Conservation (phyloP, 2,113 vertebrate genomes). For the Siniperca chuatsi region DNA sequence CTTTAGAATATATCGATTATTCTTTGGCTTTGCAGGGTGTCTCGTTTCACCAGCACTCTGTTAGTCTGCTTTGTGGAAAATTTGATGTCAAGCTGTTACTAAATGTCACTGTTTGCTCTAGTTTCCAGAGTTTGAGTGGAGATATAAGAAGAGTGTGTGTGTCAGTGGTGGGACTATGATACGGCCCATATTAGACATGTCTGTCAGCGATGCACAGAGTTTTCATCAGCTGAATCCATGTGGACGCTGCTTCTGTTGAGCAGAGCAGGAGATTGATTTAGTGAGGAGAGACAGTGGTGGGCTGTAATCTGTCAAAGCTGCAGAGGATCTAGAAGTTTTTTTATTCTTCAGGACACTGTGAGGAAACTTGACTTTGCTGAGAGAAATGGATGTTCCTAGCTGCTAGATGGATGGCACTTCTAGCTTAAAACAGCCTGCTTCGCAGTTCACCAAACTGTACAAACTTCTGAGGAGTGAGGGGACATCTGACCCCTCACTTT, state of each 20-base stretch:
- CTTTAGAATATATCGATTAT: not conserved
- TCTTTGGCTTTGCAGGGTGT: not conserved
- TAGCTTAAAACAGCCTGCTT: constrained; percentile 3
- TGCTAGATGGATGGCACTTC: constrained; percentile 43
- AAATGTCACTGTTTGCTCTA: constrained; percentile 37
- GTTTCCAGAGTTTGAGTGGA: constrained; percentile 36
- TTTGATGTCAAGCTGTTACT: constrained; percentile 18
- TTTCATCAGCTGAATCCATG: constrained; percentile 60
- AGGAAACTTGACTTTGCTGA: constrained; percentile 46
- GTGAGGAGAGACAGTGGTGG: constrained; percentile 33
- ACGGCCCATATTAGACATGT: constrained; percentile 36
- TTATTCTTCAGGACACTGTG: constrained; percentile 30
- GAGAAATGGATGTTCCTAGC: constrained; percentile 50
- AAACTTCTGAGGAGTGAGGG: constrained; percentile 43
- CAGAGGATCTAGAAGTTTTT: constrained; percentile 20
- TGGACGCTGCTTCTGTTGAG: constrained; percentile 37
- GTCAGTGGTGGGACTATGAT: constrained; percentile 42
- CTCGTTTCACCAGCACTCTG: not conserved
- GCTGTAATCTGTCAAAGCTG: constrained; percentile 58
- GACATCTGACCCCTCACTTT: constrained; percentile 53
- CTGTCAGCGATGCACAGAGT: constrained; percentile 44
- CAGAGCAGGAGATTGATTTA: constrained; percentile 41
- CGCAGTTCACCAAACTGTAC: constrained; percentile 6
- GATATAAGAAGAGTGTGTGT: constrained; percentile 1
- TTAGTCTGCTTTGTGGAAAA: constrained; percentile 23